Conservation (phyloP, 2,797 vertebrate species). For the Malurus leucopterus region DNA sequence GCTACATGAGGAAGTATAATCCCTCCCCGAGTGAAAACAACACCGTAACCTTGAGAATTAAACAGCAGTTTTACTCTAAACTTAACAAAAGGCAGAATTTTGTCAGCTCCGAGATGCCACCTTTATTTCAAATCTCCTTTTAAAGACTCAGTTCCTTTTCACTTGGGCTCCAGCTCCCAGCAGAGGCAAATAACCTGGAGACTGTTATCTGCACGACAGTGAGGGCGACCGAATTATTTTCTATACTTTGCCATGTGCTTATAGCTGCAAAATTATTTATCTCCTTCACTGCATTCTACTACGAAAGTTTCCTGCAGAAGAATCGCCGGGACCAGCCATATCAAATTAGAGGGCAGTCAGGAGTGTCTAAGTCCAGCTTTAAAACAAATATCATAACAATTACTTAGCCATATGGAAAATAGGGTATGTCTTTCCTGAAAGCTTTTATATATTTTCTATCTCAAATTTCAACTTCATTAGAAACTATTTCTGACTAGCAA, state of each 20-base stretch:
- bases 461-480: constrained; percentile 73
- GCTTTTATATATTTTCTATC: constrained; percentile 66
- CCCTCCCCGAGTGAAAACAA: neutral
- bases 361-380: constrained; percentile 75
- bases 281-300: constrained; percentile 68
- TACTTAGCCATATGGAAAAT: constrained; percentile 76
- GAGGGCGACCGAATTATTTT: constrained; percentile 55
- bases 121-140: constrained; percentile 45
- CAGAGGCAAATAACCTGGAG: constrained; percentile 52
- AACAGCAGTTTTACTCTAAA: neutral
- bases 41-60: neutral
- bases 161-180: constrained; percentile 37
- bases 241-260: constrained; percentile 63
- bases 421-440: constrained; percentile 68
- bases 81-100: constrained; percentile 23
- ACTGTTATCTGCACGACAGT: constrained; percentile 16
- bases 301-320: constrained; percentile 69
- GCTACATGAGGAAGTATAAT: neutral
- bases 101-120: constrained; percentile 18
- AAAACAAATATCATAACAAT: constrained; percentile 77
- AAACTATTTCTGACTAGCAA: constrained; percentile 68
- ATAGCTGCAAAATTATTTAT: constrained; percentile 71
- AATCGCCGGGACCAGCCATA: constrained; percentile 66
- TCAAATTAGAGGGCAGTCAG: constrained; percentile 75
- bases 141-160: constrained; percentile 39